Percentiles rank a stretch among this genome's conserved stretches.
phyloP scores from a whole-genome alignment of 2,888 invertebrate species.

The Smittia sp. region DNA sequence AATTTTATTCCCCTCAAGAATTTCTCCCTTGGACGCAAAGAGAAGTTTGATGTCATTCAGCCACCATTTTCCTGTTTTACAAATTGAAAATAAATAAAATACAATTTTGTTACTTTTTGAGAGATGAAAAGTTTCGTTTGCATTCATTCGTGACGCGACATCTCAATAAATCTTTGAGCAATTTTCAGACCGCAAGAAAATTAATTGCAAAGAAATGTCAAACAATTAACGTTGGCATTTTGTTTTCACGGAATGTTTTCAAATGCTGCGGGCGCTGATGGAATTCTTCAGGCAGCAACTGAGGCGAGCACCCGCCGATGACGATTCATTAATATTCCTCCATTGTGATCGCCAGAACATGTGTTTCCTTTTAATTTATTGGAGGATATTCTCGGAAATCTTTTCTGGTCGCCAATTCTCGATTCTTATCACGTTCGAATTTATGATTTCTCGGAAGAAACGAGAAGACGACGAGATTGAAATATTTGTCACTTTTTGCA shows the following conservation, averaged over 20 bases:
- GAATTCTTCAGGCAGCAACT: neutral
- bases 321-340: slow-evolving; percentile 26
- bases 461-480: neutral
- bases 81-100: slow-evolving; percentile 1
- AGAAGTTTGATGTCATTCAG: neutral
- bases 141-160: neutral
- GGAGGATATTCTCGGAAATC: neutral
- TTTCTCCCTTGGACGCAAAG: no score
- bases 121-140: neutral
- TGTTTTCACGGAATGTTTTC: neutral
- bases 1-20: no score
- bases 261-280: neutral
- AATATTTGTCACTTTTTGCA: neutral
- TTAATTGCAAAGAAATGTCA: neutral
- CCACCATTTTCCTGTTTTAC: neutral
- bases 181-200: neutral
- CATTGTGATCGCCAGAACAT: slow-evolving; percentile 34
- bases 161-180: neutral
- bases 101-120: slow-evolving; percentile 15
- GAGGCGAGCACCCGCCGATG: neutral
- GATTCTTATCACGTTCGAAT: neutral
- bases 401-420: neutral
- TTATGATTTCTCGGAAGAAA: neutral
- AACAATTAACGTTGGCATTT: neutral
- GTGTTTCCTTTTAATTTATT: slow-evolving; percentile 33